Conservation (phyloP, 2,113 vertebrate species). For the Indicator indicator region DNA sequence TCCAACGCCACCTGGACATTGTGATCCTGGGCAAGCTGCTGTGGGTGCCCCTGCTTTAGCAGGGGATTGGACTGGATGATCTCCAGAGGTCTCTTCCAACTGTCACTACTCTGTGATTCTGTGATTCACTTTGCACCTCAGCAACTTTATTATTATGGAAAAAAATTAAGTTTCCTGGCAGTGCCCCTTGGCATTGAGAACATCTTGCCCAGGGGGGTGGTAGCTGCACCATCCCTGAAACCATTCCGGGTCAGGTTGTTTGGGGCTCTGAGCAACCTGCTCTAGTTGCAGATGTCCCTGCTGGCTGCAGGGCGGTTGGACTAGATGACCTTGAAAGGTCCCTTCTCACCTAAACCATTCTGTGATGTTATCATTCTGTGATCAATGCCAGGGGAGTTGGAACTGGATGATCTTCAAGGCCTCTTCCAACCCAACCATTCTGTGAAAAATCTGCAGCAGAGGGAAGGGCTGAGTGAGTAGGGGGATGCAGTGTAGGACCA, state of each 20-base stretch:
- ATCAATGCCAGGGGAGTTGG: too few species aligned
- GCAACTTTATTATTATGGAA: background rate
- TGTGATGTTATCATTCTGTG: background rate
- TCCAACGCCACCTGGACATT: too few species aligned
- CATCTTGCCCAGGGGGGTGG: background rate
- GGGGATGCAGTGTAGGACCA: fast-evolving
- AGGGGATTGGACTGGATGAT: too few species aligned
- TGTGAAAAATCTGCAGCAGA: background rate
- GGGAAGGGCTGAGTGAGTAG: background rate
- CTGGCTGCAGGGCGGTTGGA: background rate
- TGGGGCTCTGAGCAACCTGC: too few species aligned
- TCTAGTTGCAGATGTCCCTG: background rate
- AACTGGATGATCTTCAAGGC: too few species aligned
- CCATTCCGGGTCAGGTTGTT: background rate
- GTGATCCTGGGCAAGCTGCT: too few species aligned
- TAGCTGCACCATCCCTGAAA: background rate
- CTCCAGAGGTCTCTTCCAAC: too few species aligned
- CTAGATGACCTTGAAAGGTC: background rate
- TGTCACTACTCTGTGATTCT: too few species aligned
- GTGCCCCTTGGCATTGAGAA: too few species aligned
- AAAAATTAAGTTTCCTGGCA: background rate
- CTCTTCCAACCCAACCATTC: background rate
- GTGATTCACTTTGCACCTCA: background rate
- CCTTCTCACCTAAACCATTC: background rate
- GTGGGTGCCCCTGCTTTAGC: too few species aligned